phyloP scores from a whole-genome alignment of 2,797 vertebrate species.

The Phylloscopus collybita region DNA sequence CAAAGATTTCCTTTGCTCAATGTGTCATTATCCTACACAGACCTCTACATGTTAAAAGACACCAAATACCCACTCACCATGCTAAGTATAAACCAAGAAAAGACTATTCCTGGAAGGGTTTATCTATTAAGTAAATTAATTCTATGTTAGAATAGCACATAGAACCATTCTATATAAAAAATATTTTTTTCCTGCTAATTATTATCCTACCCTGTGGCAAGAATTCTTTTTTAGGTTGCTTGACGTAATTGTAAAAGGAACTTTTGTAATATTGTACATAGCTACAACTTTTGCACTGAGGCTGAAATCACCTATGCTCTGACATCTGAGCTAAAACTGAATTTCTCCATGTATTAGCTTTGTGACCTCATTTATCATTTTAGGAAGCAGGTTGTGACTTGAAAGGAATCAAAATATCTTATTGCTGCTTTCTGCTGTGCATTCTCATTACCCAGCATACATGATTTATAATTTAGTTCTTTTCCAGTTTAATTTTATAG shows the following conservation, averaged over 20 bases:
- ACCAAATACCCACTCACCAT: background rate
- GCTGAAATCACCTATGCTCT: background rate
- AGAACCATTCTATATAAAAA: background rate
- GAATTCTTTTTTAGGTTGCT: background rate
- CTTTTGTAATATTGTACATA: background rate
- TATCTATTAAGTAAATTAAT: background rate
- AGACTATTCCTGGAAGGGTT: background rate
- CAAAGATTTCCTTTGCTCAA: background rate
- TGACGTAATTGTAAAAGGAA: background rate
- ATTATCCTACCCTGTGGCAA: background rate
- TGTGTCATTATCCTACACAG: background rate
- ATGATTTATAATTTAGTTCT: background rate
- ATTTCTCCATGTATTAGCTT: background rate
- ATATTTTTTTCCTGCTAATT: background rate
- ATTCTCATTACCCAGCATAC: background rate
- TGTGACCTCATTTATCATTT: background rate
- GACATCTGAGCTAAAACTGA: background rate
- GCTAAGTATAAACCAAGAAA: background rate
- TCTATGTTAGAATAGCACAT: background rate
- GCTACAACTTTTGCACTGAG: background rate
- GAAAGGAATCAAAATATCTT: background rate
- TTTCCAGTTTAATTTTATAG: background rate
- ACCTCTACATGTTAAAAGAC: background rate
- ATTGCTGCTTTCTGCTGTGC: background rate
- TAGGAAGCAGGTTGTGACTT: background rate